Percentiles rank a stretch among this genome's conserved stretches.
phyloP scores from a whole-genome alignment of 2,113 vertebrate species.

The Colinus virginianus region DNA sequence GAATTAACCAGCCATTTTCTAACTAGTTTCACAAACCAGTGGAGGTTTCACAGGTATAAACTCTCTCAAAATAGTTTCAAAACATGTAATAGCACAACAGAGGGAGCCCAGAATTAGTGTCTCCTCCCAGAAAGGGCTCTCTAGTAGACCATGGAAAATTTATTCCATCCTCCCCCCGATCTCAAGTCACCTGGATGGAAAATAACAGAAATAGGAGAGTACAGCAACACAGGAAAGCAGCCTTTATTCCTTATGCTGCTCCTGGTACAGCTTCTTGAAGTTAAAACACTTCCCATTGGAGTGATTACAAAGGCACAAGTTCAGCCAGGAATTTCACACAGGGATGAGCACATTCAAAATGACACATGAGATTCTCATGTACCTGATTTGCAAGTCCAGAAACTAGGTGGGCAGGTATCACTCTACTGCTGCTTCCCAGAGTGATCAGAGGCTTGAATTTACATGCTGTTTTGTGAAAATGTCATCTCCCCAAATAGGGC shows the following conservation, averaged over 20 bases:
- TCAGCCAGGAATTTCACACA: neutral
- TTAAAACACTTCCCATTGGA: neutral
- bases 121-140: neutral
- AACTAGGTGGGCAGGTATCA: neutral
- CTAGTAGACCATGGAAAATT: neutral
- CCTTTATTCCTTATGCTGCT: neutral
- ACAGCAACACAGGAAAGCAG: neutral
- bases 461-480: neutral
- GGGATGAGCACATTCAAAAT: neutral
- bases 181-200: neutral
- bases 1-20: neutral
- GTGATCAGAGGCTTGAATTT: neutral
- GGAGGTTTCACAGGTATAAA: neutral
- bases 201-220: neutral
- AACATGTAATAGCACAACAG: neutral
- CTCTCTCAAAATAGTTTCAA: neutral
- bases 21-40: neutral
- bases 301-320: neutral
- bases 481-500: neutral
- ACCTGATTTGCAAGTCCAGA: neutral
- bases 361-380: neutral
- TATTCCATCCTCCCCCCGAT: neutral
- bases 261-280: neutral
- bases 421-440: neutral
- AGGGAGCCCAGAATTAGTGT: neutral